Evolutionary conservation across 2,113 vertebrate species (phyloP).

Genomic region (Amphiprion percula): DNA sequence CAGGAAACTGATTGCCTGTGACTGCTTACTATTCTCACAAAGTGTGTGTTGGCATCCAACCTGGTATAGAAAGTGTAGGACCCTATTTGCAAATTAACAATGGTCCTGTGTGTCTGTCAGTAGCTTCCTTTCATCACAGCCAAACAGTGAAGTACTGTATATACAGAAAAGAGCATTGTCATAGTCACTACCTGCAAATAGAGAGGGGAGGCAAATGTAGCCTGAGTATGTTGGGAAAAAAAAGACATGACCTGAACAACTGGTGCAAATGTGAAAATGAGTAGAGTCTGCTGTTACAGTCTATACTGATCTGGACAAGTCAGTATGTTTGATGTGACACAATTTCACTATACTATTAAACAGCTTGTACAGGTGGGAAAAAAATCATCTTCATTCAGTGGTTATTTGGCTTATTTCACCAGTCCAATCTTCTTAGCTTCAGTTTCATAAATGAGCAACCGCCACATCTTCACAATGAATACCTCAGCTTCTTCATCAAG

Average conservation of each 20-base stretch:
- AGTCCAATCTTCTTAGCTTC: conserved; percentile 99
- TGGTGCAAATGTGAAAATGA: conserved; percentile 29
- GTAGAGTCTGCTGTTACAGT: conserved; percentile 41
- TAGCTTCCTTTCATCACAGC: conserved; percentile 14
- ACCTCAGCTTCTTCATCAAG: conserved; percentile 99
- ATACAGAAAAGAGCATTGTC: conserved; percentile 56
- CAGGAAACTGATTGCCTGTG: background rate
- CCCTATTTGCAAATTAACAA: conserved; percentile 1
- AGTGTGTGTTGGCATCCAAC: conserved; percentile 25
- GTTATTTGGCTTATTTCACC: conserved; percentile 89
- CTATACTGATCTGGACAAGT: conserved; percentile 21
- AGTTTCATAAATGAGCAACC: conserved; percentile 99
- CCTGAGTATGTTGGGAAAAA: conserved; percentile 36
- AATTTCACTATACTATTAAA: conserved; percentile 56
- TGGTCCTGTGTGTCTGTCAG: conserved; percentile 22
- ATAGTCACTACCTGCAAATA: conserved; percentile 53
- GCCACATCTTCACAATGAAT: conserved; percentile 99
- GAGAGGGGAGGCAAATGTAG: conserved; percentile 17
- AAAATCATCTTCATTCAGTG: conserved; percentile 41
- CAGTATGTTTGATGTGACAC: conserved; percentile 37
- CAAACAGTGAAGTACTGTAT: conserved; percentile 51
- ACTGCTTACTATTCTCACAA: conserved; percentile 7
- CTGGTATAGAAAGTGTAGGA: background rate
- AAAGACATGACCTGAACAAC: conserved; percentile 11
- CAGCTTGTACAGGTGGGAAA: conserved; percentile 19